phyloP scores from a whole-genome alignment of 2,113 vertebrate genomes.

The Nerophis ophidion region DNA sequence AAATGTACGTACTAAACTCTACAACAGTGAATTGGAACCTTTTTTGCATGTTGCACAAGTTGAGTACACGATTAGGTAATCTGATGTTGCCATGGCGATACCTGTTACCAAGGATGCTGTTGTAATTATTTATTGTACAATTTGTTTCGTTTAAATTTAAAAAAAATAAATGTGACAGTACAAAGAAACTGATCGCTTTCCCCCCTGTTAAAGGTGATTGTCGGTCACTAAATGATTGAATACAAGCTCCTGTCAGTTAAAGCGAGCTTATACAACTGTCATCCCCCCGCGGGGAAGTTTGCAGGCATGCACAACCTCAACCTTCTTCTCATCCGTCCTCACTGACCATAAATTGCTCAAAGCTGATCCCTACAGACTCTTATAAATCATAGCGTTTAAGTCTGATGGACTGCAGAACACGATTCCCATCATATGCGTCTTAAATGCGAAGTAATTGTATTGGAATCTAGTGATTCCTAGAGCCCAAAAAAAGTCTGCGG shows the following conservation, averaged over 20 bases:
- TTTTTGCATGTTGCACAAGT: too few relatives aligned
- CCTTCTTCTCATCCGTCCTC: constrained; percentile 45
- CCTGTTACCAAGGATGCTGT: too few relatives aligned
- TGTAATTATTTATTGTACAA: too few relatives aligned
- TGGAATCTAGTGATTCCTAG: too few relatives aligned
- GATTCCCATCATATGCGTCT: not conserved
- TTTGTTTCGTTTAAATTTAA: not conserved
- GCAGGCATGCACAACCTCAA: constrained; percentile 22
- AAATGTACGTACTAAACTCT: too few relatives aligned
- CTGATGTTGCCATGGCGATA: too few relatives aligned
- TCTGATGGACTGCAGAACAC: constrained; percentile 20
- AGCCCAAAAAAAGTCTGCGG: too few relatives aligned
- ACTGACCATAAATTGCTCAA: constrained; percentile 41
- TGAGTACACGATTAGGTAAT: too few relatives aligned
- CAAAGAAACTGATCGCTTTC: not conserved
- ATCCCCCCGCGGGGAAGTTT: constrained; percentile 28
- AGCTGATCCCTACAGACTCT: constrained; percentile 31
- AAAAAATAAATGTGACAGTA: not conserved
- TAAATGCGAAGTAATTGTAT: too few relatives aligned
- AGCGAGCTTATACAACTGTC: constrained; percentile 37
- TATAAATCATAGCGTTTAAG: constrained; percentile 20
- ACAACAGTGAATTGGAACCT: too few relatives aligned
- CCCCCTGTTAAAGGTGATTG: not conserved
- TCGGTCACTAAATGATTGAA: constrained; percentile 26
- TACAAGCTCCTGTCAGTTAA: constrained; percentile 35